phyloP scores from a whole-genome alignment of 2,797 vertebrate species.

The Parauchenoglanis punctatus region DNA sequence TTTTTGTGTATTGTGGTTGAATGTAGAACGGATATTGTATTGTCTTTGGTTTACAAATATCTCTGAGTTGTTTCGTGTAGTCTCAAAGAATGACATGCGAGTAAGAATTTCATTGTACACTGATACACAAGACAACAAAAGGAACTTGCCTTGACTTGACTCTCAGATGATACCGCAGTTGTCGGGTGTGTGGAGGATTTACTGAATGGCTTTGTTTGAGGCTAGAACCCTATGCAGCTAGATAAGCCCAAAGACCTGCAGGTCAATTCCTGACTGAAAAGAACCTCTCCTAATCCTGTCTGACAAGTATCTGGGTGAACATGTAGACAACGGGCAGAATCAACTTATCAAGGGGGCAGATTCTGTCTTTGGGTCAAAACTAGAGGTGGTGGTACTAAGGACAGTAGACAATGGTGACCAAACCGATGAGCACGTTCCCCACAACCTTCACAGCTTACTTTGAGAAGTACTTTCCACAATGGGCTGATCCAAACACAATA shows the following conservation, averaged over 20 bases:
- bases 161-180: not conserved
- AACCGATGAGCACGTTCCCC: not conserved
- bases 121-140: not conserved
- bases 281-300: not conserved
- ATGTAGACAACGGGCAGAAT: not conserved
- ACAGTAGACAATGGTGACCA: not conserved
- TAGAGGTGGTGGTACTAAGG: not conserved
- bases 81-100: not conserved
- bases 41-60: not conserved
- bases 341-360: not conserved
- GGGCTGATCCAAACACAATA: not conserved
- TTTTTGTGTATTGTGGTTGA: not conserved
- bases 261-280: not conserved
- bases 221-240: not conserved
- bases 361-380: not conserved
- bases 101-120: not conserved
- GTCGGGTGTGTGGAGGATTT: not conserved
- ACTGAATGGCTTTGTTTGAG: not conserved
- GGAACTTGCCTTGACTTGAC: not conserved
- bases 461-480: not conserved
- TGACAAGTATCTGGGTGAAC: not conserved
- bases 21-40: not conserved
- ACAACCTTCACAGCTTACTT: not conserved
- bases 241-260: not conserved
- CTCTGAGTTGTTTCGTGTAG: not conserved